Conservation (phyloP, 2,888 invertebrate genomes). For the Sycophila texana region DNA sequence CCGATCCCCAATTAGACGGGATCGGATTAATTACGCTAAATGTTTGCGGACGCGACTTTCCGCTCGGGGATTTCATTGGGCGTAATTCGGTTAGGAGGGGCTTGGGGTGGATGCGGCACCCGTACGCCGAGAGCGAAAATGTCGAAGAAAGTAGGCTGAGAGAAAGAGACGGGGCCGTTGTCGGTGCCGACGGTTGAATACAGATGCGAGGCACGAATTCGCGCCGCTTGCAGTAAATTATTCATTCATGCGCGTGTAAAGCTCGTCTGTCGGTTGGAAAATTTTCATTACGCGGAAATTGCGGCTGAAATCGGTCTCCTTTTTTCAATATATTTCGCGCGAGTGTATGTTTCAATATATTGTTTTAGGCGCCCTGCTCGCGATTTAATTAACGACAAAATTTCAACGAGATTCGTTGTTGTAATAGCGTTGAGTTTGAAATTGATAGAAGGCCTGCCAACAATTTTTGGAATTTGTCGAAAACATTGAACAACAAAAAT, state of each 20-base stretch:
- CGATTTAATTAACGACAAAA: no score
- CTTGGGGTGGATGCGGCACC: neutral
- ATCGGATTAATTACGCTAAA: slow-evolving; percentile 68
- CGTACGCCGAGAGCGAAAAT: neutral
- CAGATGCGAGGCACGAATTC: slow-evolving; percentile 2
- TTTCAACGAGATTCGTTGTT: no score
- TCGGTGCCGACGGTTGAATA: neutral
- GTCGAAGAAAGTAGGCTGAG: slow-evolving; percentile 17
- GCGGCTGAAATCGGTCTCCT: neutral
- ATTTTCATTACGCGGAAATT: slow-evolving; percentile 3
- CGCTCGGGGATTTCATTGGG: neutral
- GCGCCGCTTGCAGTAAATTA: slow-evolving; percentile 19
- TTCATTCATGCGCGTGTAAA: slow-evolving; percentile 28
- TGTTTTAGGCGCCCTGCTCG: no score
- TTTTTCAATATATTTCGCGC: neutral
- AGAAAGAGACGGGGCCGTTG: neutral
- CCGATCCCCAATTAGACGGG: slow-evolving; percentile 63
- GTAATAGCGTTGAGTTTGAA: neutral
- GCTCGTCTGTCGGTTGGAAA: neutral
- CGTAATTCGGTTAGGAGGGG: neutral
- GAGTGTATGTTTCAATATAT: no score
- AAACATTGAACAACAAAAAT: no score
- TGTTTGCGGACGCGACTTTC: slow-evolving; percentile 52
- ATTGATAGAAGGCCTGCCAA: neutral
- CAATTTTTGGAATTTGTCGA: no score